Base-by-base conservation (phyloP, 2,113 vertebrate genomes). In the Oceanites oceanicus region DNA sequence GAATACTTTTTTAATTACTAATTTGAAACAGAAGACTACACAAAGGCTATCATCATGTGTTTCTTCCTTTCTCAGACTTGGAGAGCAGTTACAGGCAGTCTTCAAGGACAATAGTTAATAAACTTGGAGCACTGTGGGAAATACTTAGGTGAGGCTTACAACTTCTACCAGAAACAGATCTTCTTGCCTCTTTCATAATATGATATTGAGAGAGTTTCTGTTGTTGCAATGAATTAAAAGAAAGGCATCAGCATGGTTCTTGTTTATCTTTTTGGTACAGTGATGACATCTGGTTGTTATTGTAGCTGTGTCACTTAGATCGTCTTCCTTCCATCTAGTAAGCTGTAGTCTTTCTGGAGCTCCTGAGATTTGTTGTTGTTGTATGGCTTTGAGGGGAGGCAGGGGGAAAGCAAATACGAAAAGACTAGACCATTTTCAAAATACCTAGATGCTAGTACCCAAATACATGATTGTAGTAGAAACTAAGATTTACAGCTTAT, bases 61-160 rank as follows among this genome's bases (percentile, higher is more conserved):
- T 86, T 97, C 62, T 96, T 90, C 62, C 84, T 90, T 78, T 90
- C 93, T 94, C 61, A 83, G 88, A 72, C 36, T 83, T 85, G 45
- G 71, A 77, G 20, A 86, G 25, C 67, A 86, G 45, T 92, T 96
- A 40, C 29, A 93, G 79, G 63, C 78, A 86, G 68, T 50, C 68
- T 67, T 86, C 72, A 86, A 71, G 72, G 52, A 34, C 38, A 74
- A 1, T 88, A 88, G 67, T 87, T 94, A 73, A 65, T 88, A 52
- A 44, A 71, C 52, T 92, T 77, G 72, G 63, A 88, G 29, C 45
- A 25, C 15, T 88, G 2, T 92, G 78, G 55, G 85, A 79, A 83
- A n/a, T 47, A 29, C 42, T 82, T 95, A 45, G 49, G 42, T 83
- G 88, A 88, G 45, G 75, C 42, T 88, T 90, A 38, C 4, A 38